A percentile compares a stretch with the other conserved stretches of the same genome.
Conservation (phyloP, 2,797 vertebrate species). For the Pogoniulus pusillus region DNA sequence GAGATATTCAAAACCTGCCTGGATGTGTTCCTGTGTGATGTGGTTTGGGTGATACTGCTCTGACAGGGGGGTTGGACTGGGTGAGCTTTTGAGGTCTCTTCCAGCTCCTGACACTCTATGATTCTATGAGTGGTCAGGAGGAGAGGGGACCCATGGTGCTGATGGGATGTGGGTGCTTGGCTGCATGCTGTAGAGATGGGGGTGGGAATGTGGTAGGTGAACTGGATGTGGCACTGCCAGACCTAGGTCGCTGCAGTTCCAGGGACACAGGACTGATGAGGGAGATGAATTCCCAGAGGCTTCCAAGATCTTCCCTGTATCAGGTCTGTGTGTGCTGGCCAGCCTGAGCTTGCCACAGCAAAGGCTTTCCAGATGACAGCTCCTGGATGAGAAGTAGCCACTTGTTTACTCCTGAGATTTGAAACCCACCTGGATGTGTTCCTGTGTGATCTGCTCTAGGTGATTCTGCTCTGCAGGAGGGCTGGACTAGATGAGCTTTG, state of each 20-base stretch:
- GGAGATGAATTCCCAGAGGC: neutral
- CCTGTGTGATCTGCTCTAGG: no score
- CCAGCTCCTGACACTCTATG: no score
- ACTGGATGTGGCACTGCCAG: rapidly evolving
- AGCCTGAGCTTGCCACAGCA: rapidly evolving
- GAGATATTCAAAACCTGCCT: no score
- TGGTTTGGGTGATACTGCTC: no score
- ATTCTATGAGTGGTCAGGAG: neutral
- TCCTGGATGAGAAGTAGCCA: neutral
- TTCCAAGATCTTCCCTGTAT: neutral
- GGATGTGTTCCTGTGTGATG: no score
- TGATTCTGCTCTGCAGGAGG: no score
- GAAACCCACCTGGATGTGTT: no score
- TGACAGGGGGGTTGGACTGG: no score
- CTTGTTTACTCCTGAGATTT: neutral
- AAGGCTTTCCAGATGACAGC: neutral
- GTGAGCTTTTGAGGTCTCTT: no score
- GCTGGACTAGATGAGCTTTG: no score
- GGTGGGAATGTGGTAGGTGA: rapidly evolving
- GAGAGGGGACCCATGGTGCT: rapidly evolving
- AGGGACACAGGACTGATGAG: rapidly evolving
- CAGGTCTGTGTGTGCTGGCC: rapidly evolving
- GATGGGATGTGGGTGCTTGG: rapidly evolving
- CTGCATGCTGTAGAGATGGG: rapidly evolving
- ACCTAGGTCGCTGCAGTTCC: rapidly evolving